Conservation (phyloP, 2,113 vertebrate species). For the Nerophis ophidion region DNA sequence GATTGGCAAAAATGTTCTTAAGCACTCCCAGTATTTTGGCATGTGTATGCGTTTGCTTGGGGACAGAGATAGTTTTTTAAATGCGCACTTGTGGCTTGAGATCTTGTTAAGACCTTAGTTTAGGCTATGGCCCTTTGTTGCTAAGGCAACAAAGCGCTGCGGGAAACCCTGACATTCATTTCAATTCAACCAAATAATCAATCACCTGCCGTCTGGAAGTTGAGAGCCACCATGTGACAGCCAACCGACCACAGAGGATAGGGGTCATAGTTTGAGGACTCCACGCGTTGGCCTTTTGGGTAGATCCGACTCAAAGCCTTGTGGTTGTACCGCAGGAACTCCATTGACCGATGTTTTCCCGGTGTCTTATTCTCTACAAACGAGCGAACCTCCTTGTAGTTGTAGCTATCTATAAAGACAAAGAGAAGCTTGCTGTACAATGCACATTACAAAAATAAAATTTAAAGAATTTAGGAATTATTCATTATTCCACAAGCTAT, state of each 20-base stretch:
- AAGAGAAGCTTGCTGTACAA: not conserved
- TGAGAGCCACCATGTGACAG: slow-evolving; percentile 94
- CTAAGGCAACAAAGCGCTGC: too few relatives aligned
- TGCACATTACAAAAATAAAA: not conserved
- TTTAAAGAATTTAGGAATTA: not conserved
- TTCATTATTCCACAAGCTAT: not conserved
- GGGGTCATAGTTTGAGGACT: slow-evolving; percentile 97
- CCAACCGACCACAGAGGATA: slow-evolving; percentile 87
- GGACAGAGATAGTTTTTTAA: too few relatives aligned
- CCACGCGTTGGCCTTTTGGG: slow-evolving; percentile 90
- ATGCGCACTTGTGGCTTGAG: too few relatives aligned
- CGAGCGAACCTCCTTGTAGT: slow-evolving; percentile 89
- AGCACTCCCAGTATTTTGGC: too few relatives aligned
- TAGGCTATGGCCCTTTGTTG: too few relatives aligned
- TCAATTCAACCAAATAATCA: not conserved
- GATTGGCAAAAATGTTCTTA: too few relatives aligned
- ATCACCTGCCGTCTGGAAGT: slow-evolving; percentile 92
- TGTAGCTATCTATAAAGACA: slow-evolving; percentile 73
- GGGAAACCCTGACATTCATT: too few relatives aligned
- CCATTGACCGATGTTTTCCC: slow-evolving; percentile 70
- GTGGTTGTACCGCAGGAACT: slow-evolving; percentile 85
- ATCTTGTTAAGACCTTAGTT: too few relatives aligned
- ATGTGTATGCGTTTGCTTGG: too few relatives aligned
- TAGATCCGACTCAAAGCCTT: slow-evolving; percentile 89
- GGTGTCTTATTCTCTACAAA: slow-evolving; percentile 91